Conservation (phyloP, 2,888 invertebrate genomes). For the Hoplodrina blanda region DNA sequence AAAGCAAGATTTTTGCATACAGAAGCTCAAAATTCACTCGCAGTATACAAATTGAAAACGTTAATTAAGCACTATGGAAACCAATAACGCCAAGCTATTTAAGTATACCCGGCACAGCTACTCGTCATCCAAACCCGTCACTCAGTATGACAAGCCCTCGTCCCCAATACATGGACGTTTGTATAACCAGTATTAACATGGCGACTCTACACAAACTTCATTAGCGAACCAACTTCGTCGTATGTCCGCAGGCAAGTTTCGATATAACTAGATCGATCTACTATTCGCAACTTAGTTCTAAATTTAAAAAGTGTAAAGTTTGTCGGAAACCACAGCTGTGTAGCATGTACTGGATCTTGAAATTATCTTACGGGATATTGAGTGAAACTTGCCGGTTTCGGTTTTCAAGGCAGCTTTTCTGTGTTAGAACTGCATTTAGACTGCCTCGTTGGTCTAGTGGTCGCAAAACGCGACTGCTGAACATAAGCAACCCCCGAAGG, state of each 20-base stretch:
- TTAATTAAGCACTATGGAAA: slow-evolving; percentile 23
- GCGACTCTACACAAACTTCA: slow-evolving; percentile 43
- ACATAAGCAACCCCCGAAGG: no score
- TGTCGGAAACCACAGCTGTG: slow-evolving; percentile 19
- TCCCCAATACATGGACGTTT: slow-evolving; percentile 15
- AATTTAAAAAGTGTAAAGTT: slow-evolving; percentile 39
- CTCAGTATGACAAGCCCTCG: slow-evolving; percentile 34
- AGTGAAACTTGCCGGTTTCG: slow-evolving; percentile 6
- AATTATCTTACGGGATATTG: slow-evolving; percentile 10
- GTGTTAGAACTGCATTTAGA: not conserved
- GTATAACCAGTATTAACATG: slow-evolving; percentile 28
- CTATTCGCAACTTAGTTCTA: slow-evolving; percentile 40
- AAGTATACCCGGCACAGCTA: slow-evolving; percentile 9
- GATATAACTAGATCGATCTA: slow-evolving; percentile 43
- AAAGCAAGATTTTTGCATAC: not conserved
- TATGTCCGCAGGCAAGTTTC: slow-evolving; percentile 25
- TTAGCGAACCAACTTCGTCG: slow-evolving; percentile 47
- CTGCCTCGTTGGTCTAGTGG: no score
- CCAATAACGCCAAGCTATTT: slow-evolving; percentile 21
- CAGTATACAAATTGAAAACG: slow-evolving; percentile 8
- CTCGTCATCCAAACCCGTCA: slow-evolving; percentile 33
- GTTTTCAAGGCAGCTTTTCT: slow-evolving; percentile 8
- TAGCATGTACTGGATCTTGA: slow-evolving; percentile 5
- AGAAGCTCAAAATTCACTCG: not conserved
- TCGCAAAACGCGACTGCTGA: no score